Percentiles rank a stretch among this genome's conserved stretches.
Evolutionary conservation across 1,140 invertebrate species (phyloP).

Genomic region (Popillia japonica): DNA sequence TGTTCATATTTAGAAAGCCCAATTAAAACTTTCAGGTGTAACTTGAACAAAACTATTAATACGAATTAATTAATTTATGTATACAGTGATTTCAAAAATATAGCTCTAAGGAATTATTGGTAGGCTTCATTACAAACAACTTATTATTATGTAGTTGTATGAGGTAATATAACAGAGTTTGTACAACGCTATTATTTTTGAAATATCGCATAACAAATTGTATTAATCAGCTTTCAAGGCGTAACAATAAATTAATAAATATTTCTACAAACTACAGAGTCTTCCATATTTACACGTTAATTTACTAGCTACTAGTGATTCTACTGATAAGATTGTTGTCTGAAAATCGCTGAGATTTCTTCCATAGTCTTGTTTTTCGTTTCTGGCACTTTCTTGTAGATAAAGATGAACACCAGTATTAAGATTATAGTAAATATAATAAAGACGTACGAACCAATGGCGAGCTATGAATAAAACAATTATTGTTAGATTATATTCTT

Average conservation of each 20-base stretch:
- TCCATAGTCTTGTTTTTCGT: slow-evolving; percentile 87
- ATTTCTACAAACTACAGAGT: slow-evolving; percentile 1
- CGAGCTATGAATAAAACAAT: slow-evolving; percentile 61
- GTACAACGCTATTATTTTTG: no score
- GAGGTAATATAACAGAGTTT: no score
- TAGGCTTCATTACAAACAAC: no score
- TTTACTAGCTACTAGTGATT: not conserved
- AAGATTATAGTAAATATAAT: slow-evolving; percentile 77
- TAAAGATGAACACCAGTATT: slow-evolving; percentile 74
- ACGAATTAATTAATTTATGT: no score
- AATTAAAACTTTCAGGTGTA: no score
- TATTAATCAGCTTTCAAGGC: not conserved
- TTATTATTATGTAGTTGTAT: no score
- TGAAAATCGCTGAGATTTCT: slow-evolving; percentile 80
- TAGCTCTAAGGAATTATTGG: no score
- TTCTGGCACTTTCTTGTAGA: slow-evolving; percentile 83
- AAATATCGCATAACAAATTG: not conserved
- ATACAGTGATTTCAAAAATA: no score
- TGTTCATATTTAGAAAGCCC: no score
- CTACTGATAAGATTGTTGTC: slow-evolving; percentile 73
- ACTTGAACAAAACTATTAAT: no score
- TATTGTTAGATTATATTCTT: not conserved
- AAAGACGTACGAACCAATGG: slow-evolving; percentile 77
- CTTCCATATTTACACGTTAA: not conserved
- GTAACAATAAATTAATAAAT: slow-evolving; percentile 28